Conservation (phyloP, 2,797 vertebrate species). For the Ispidina picta region DNA sequence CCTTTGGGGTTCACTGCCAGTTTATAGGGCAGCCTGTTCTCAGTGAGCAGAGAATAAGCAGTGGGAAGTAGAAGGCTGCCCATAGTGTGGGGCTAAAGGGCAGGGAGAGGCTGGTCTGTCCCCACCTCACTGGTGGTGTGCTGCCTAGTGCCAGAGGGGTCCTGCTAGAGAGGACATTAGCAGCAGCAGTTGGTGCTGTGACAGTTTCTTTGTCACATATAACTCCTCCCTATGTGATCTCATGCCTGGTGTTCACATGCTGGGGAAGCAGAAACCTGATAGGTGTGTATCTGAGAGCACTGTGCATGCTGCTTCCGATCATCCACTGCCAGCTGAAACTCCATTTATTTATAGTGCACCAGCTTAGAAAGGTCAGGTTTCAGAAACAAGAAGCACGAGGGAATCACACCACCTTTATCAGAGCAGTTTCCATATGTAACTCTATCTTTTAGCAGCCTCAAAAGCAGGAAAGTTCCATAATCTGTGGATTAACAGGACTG, state of each 20-base stretch:
- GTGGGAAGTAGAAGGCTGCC: background rate
- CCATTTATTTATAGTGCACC: background rate
- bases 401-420: background rate
- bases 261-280: background rate
- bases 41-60: background rate
- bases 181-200: background rate
- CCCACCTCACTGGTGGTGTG: rapidly evolving
- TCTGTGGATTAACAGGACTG: background rate
- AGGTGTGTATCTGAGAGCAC: background rate
- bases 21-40: background rate
- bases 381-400: background rate
- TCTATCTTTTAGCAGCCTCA: background rate
- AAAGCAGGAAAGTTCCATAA: background rate
- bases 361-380: background rate
- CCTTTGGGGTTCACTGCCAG: background rate
- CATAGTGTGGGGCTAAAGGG: too few relatives aligned
- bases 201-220: background rate
- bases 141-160: background rate
- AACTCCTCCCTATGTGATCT: background rate
- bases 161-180: background rate
- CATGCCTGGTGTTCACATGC: background rate
- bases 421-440: background rate
- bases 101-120: background rate
- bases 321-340: background rate
- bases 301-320: background rate